phyloP scores from a whole-genome alignment of 2,888 invertebrate genomes.

The Drosophila buzzatii region DNA sequence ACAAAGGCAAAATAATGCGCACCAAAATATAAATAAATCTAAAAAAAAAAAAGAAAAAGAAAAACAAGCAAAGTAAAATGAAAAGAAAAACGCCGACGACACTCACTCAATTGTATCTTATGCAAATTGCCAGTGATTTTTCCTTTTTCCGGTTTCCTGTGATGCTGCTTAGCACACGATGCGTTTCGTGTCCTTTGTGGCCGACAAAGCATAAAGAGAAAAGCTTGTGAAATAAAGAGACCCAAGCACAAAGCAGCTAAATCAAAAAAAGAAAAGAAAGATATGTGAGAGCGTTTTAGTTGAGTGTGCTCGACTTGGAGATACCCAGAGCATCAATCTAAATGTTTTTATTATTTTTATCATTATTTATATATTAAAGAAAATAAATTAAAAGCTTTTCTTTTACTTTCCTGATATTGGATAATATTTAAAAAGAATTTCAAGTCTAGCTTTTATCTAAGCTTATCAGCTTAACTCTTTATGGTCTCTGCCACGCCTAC shows the following conservation, averaged over 20 bases:
- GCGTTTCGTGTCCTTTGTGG: slow-evolving; percentile 37
- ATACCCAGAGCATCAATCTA: not conserved
- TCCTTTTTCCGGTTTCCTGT: slow-evolving; percentile 68
- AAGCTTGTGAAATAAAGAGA: slow-evolving; percentile 31
- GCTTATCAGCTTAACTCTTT: not conserved
- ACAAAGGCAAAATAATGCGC: slow-evolving; percentile 59
- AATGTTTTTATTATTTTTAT: too few relatives aligned
- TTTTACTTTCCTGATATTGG: too few relatives aligned
- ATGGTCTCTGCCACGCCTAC: not conserved
- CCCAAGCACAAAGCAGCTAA: slow-evolving; percentile 20
- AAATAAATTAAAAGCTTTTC: too few relatives aligned
- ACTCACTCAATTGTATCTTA: slow-evolving; percentile 82
- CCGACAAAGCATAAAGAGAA: slow-evolving; percentile 40
- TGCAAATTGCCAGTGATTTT: slow-evolving; percentile 81
- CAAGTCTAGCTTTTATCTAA: too few relatives aligned
- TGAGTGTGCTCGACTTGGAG: not conserved
- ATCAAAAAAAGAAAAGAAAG: slow-evolving; percentile 9
- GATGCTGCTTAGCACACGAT: slow-evolving; percentile 43
- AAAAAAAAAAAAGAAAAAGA: not conserved
- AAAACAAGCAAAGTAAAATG: slow-evolving; percentile 23
- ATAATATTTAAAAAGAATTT: too few relatives aligned
- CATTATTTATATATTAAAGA: too few relatives aligned
- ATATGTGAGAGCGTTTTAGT: not conserved
- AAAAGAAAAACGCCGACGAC: slow-evolving; percentile 51
- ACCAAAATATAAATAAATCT: slow-evolving; percentile 49